Percentiles rank a stretch among this genome's conserved stretches.
Evolutionary conservation across 2,888 invertebrate genomes (phyloP).

Genomic region (Bimastos eiseni): DNA sequence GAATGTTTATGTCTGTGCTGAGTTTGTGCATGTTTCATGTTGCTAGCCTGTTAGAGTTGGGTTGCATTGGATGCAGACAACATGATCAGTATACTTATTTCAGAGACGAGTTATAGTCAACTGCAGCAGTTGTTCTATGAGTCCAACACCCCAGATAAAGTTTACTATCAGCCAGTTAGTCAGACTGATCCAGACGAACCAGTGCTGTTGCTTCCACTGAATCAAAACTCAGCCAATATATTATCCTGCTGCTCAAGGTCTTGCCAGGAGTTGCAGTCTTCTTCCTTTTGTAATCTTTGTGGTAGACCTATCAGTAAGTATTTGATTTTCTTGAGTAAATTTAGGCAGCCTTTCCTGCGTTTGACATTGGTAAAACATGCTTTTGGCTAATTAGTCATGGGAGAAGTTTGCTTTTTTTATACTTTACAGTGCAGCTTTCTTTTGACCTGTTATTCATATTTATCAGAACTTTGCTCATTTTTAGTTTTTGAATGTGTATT

Average conservation of each 20-base stretch:
- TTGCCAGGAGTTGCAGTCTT: background rate
- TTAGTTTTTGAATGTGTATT: background rate
- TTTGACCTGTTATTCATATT: too few species aligned
- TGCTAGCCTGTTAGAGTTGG: background rate
- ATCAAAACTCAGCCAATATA: background rate
- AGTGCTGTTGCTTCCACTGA: background rate
- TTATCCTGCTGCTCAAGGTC: background rate
- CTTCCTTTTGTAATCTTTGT: constrained; percentile 1
- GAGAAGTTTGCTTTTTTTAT: background rate
- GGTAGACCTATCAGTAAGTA: background rate
- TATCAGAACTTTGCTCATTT: background rate
- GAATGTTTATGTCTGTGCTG: background rate
- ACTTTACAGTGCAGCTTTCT: too few species aligned
- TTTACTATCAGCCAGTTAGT: constrained; percentile 13
- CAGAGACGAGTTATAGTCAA: background rate
- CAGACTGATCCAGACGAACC: background rate
- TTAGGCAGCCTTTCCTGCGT: background rate
- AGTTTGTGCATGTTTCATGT: background rate
- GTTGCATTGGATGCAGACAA: background rate
- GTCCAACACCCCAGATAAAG: constrained; percentile 13
- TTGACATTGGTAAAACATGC: background rate
- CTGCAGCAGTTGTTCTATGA: constrained; percentile 13
- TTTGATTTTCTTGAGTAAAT: constrained; percentile 13
- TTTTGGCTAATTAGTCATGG: background rate
- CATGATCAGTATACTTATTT: constrained; percentile 5